Evolutionary conservation across 1,140 invertebrate species (phyloP).

Genomic region (Polyergus mexicanus): DNA sequence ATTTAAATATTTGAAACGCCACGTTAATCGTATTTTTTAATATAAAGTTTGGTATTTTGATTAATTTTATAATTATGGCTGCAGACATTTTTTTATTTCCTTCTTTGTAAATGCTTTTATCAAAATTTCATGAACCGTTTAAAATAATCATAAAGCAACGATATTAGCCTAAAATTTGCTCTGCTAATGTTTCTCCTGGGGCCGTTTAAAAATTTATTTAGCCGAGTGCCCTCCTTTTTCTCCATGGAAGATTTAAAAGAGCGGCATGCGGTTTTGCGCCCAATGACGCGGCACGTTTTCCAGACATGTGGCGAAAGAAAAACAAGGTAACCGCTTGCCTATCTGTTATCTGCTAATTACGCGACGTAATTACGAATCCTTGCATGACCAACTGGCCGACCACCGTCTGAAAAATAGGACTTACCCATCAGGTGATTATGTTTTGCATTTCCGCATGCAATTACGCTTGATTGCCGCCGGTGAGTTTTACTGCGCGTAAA

Average conservation of each 20-base stretch:
- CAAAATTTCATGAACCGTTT: conserved; percentile 17
- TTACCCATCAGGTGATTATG: conserved; percentile 60
- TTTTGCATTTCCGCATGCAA: conserved; percentile 12
- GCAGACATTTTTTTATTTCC: neutral
- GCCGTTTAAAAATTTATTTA: conserved; percentile 53
- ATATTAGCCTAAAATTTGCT: conserved; percentile 4
- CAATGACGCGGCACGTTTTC: conserved; percentile 13
- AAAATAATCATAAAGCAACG: conserved; percentile 16
- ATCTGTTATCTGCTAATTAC: conserved; percentile 73
- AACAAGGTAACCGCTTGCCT: conserved; percentile 26
- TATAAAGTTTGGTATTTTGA: neutral
- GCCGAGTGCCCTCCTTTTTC: conserved; percentile 10
- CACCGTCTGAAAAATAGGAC: conserved; percentile 61
- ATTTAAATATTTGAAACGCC: neutral
- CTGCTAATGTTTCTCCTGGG: neutral
- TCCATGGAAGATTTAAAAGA: conserved; percentile 42
- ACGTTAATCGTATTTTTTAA: neutral
- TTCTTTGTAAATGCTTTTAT: neutral
- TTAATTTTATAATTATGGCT: neutral
- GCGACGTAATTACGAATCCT: conserved; percentile 70
- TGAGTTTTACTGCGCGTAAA: neutral
- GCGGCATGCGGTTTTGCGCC: conserved; percentile 42
- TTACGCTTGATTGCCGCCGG: conserved; percentile 40
- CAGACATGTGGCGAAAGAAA: conserved; percentile 46
- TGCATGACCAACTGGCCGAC: conserved; percentile 21